phyloP scores from a whole-genome alignment of 2,888 invertebrate species.

The Bimastos eiseni region DNA sequence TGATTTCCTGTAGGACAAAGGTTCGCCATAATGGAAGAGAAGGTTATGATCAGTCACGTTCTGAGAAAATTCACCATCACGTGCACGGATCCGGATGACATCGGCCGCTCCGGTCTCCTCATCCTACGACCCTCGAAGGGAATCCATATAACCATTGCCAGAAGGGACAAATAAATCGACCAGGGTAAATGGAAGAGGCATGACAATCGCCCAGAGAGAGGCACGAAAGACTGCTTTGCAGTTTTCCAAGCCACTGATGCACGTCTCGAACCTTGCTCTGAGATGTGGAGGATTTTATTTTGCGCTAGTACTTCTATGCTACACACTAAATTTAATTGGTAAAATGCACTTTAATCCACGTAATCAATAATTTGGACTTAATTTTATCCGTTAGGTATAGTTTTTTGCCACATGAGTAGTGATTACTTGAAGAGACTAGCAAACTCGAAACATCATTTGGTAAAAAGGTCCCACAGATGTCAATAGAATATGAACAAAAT shows the following conservation, averaged over 20 bases:
- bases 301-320: too few species aligned
- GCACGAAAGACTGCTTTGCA: neutral
- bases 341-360: too few species aligned
- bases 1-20: slow-evolving; percentile 57
- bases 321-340: too few species aligned
- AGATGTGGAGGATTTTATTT: too few species aligned
- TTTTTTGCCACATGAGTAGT: too few species aligned
- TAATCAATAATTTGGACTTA: too few species aligned
- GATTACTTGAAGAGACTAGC: too few species aligned
- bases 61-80: slow-evolving; percentile 57
- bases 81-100: slow-evolving; percentile 18
- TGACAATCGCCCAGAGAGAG: neutral
- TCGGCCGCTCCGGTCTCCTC: neutral
- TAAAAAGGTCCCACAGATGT: too few species aligned
- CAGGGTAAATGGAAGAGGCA: neutral
- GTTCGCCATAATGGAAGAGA: slow-evolving; percentile 64
- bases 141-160: neutral
- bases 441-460: too few species aligned
- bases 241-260: neutral
- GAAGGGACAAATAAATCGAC: neutral
- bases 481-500: too few species aligned
- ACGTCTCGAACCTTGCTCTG: neutral
- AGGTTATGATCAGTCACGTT: slow-evolving; percentile 67
- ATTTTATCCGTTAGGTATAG: too few species aligned
- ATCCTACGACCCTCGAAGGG: neutral